Conservation (phyloP, 2,113 vertebrate species). For the Megaceryle torquata region DNA sequence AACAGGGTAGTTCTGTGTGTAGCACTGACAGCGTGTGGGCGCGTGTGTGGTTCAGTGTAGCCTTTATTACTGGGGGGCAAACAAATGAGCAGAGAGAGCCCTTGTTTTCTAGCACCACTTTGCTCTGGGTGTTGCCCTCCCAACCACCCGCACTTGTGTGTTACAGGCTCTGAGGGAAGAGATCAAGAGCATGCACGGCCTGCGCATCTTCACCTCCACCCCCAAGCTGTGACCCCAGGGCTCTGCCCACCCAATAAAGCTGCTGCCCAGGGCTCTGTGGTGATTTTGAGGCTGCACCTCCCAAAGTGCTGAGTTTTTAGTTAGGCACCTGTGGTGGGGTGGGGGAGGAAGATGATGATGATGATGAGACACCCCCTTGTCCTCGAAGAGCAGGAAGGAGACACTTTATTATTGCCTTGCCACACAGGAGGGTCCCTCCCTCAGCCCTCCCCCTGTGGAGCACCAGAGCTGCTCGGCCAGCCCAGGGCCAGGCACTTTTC, state of each 20-base stretch:
- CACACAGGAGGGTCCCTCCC: neutral
- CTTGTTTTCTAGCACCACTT: too few species aligned
- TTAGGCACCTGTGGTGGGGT: neutral
- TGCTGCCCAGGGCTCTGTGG: neutral
- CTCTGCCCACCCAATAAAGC: neutral
- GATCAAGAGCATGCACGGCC: slow-evolving; percentile 70
- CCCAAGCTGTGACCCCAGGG: neutral
- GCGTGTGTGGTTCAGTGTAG: too few species aligned
- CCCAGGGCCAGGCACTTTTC: slow-evolving; percentile 20
- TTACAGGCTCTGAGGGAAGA: slow-evolving; percentile 62
- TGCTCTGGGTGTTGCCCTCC: too few species aligned
- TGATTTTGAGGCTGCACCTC: neutral
- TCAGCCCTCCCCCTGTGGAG: neutral
- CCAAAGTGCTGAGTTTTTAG: neutral
- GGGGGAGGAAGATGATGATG: too few species aligned
- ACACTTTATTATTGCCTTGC: slow-evolving; percentile 26
- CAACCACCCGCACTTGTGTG: neutral
- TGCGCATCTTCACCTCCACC: slow-evolving; percentile 70
- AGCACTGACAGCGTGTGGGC: too few species aligned
- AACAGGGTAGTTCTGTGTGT: too few species aligned
- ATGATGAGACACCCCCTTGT: too few species aligned
- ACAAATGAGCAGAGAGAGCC: too few species aligned
- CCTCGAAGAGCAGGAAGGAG: neutral
- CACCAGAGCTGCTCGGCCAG: neutral
- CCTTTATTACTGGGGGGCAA: too few species aligned